phyloP scores from a whole-genome alignment of 2,797 vertebrate species.

The Myotis planiceps region DNA sequence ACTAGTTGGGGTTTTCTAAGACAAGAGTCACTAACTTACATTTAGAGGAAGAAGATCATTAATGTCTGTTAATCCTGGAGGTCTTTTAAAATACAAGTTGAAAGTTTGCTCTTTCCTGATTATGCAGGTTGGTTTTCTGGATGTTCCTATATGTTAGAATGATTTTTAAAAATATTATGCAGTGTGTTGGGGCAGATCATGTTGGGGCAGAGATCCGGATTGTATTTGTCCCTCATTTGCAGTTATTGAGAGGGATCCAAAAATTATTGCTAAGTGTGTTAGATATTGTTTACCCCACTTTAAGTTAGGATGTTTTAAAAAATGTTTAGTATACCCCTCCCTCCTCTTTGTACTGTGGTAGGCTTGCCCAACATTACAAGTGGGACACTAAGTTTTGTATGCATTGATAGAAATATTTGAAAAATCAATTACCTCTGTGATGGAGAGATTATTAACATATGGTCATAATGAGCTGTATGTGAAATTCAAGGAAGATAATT shows the following conservation, averaged over 20 bases:
- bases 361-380: background rate
- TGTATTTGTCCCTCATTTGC: conserved; percentile 35
- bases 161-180: conserved; percentile 50
- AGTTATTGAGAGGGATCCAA: conserved; percentile 68
- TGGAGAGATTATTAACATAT: conserved; percentile 19
- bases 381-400: background rate
- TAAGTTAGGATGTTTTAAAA: conserved; percentile 43
- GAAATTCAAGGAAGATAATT: conserved; percentile 37
- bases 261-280: conserved; percentile 49
- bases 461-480: conserved; percentile 46
- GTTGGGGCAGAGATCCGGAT: background rate
- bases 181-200: conserved; percentile 13
- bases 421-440: conserved; percentile 21
- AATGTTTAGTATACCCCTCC: background rate
- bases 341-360: background rate
- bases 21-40: conserved; percentile 68
- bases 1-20: conserved; percentile 53
- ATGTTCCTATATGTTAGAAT: conserved; percentile 47
- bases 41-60: conserved; percentile 51
- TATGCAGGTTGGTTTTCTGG: background rate
- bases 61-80: conserved; percentile 28
- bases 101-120: conserved; percentile 51
- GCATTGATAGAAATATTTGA: background rate
- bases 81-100: conserved; percentile 52
- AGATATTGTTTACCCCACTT: conserved; percentile 44